These are phyloP conservation scores for Unio delphinus DNA, from an alignment of 2,888 invertebrate species.

Conservation along the genomic window DNA sequence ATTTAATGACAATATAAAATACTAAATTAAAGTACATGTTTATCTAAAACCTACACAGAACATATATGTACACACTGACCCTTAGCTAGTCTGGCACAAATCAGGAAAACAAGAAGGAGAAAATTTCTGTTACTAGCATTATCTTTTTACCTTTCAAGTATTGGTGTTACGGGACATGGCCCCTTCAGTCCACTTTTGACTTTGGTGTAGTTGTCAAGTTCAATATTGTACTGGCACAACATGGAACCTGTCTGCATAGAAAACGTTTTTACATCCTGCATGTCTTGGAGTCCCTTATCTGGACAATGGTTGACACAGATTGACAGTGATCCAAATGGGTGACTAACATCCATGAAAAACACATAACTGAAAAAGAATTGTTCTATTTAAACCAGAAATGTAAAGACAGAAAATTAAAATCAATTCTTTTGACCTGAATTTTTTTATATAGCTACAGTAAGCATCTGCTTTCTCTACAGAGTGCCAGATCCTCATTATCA, in stretches of 20 bases:
- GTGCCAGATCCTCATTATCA: too few relatives aligned
- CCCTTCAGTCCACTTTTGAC: conserved; percentile 71
- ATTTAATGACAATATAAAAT: too few relatives aligned
- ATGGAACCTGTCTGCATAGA: conserved; percentile 82
- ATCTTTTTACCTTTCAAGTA: conserved; percentile 79
- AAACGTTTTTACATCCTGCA: conserved; percentile 82
- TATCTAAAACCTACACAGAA: too few relatives aligned
- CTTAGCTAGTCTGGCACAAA: too few relatives aligned
- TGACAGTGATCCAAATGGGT: conserved; percentile 84
- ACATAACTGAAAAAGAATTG: conserved; percentile 76
- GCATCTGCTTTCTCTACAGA: too few relatives aligned
- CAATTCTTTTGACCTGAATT: neutral
- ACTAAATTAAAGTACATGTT: too few relatives aligned
- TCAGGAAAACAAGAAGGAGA: too few relatives aligned
- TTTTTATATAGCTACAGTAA: too few relatives aligned
- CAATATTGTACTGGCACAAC: conserved; percentile 79
- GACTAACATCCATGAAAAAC: conserved; percentile 86
- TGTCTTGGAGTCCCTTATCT: conserved; percentile 76
- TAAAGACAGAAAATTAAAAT: neutral
- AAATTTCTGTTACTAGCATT: conserved; percentile 11
- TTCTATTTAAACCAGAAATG: neutral
- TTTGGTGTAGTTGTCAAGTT: conserved; percentile 25
- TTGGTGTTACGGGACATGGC: conserved; percentile 85
- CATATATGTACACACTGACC: too few relatives aligned
- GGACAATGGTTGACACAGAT: conserved; percentile 94